Conservation (phyloP, 2,888 invertebrate species). For the Andrena bicolor region DNA sequence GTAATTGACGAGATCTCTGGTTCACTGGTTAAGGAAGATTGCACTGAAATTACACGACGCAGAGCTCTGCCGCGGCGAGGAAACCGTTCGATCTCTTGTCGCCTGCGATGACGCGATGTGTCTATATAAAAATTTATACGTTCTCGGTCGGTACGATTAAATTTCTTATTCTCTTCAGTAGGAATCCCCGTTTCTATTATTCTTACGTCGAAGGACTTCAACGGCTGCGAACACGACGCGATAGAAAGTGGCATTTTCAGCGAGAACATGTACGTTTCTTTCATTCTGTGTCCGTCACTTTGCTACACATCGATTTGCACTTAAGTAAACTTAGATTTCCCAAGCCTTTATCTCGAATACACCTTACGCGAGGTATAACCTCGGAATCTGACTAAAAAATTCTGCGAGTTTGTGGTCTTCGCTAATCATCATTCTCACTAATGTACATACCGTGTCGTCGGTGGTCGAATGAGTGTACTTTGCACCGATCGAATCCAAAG, state of each 20-base stretch:
- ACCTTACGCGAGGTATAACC: background rate
- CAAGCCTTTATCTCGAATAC: constrained; percentile 18
- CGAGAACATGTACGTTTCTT: background rate
- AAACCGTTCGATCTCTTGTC: constrained; percentile 21
- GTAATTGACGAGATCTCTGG: constrained; percentile 45
- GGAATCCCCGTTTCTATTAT: constrained; percentile 39
- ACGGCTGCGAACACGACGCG: background rate
- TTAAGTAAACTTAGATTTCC: constrained; percentile 11
- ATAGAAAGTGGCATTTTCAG: background rate
- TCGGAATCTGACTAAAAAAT: constrained; percentile 34
- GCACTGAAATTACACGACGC: constrained; percentile 6
- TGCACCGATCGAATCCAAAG: constrained; percentile 64
- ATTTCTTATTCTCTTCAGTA: constrained; percentile 20
- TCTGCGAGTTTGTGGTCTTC: constrained; percentile 32
- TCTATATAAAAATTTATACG: constrained; percentile 47
- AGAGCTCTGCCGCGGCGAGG: constrained; percentile 21
- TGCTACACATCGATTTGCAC: constrained; percentile 29
- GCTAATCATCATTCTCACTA: constrained; percentile 50
- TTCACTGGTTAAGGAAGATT: background rate
- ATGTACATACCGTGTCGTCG: constrained; percentile 60
- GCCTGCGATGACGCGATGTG: constrained; percentile 18
- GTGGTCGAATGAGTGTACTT: constrained; percentile 55
- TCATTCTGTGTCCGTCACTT: constrained; percentile 18
- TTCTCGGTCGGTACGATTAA: constrained; percentile 31
- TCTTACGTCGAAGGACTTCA: background rate